Conservation (phyloP, 2,888 invertebrate genomes). For the Choreutis nemorana region DNA sequence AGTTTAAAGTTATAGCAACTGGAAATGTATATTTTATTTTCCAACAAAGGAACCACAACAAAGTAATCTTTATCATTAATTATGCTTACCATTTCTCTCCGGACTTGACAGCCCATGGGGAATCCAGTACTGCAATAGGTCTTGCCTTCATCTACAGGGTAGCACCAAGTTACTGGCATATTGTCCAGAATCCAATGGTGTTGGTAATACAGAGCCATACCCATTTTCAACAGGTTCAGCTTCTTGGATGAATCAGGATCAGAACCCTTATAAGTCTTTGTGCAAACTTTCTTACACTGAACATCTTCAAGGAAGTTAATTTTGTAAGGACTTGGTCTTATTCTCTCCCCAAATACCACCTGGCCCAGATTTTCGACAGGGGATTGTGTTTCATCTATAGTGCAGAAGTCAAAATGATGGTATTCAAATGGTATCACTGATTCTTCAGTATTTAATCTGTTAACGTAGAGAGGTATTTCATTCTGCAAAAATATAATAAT, state of each 20-base stretch:
- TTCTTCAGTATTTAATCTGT: conserved; percentile 96
- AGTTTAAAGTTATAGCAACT: too few relatives aligned
- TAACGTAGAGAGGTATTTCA: conserved; percentile 89
- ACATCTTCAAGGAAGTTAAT: conserved; percentile 82
- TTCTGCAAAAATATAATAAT: conserved; percentile 70
- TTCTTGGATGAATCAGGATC: conserved; percentile 71
- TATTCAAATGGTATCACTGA: conserved; percentile 99
- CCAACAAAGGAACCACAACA: too few relatives aligned
- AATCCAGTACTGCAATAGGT: conserved; percentile 95
- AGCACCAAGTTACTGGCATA: conserved; percentile 99
- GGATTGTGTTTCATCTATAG: conserved; percentile 76
- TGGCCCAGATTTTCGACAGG: conserved; percentile 98
- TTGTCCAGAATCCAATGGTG: conserved; percentile 99
- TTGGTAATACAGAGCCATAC: conserved; percentile 94
- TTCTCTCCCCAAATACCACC: conserved; percentile 99
- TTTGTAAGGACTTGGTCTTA: conserved; percentile 91
- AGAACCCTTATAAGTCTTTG: conserved; percentile 74
- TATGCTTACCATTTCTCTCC: conserved; percentile 57
- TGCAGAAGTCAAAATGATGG: conserved; percentile 96
- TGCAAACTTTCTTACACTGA: conserved; percentile 68
- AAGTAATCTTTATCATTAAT: conserved; percentile 3
- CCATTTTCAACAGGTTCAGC: conserved; percentile 85
- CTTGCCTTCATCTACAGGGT: conserved; percentile 74
- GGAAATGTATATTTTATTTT: too few relatives aligned
- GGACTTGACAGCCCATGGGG: conserved; percentile 95